Evolutionary conservation across 1,140 invertebrate species (phyloP), one percentile per base, ranked within the genome.

Genomic region (Zaprionus ghesquierei): DNA sequence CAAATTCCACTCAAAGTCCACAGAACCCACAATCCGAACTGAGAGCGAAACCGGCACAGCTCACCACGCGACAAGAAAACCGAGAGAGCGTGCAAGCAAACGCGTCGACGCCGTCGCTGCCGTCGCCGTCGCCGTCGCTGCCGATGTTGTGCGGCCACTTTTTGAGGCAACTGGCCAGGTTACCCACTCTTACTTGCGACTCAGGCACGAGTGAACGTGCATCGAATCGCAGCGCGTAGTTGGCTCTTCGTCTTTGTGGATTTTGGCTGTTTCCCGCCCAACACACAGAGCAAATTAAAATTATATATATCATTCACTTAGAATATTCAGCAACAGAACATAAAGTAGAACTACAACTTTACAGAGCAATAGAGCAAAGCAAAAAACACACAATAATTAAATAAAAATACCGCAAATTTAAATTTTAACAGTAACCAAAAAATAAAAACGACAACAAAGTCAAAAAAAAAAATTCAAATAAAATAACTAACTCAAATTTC

Each of bases 201-300:
- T 61, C 38, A 54, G 75, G 59, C 50, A 66, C 46, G 71, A 56
- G 53, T 27, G 53, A 49, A 77, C 71, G 75, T 77, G 53, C 60
- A n/a, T n/a, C n/a, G 60, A 35, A n/a, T n/a, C n/a, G n/a, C n/a
- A n/a, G n/a, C 75, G 75, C 75, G 71, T 69, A 61, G 71, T 80
- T 77, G 69, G 80, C 82, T 76, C 82, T 81, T 85, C 78, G 77
- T 79, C 69, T 82, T 76, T 77, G 82, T 82, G 78, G 73, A 76
- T 70, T 79, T 89, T 79, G 84, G 44, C 84, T 89, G 84, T 89
- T 89, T 89, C 85, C 79, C 84, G 82, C 79, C 72, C 84, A 76
- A 84, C n/a, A 38, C 35, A 41, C 5, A 65, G 66, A 89, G 74
- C 77, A 77, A 81, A 74, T 23, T 3, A 44, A 29, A 41, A 62